Base-by-base conservation (phyloP, 2,113 vertebrate genomes). In the Oncorhynchus mykiss region DNA sequence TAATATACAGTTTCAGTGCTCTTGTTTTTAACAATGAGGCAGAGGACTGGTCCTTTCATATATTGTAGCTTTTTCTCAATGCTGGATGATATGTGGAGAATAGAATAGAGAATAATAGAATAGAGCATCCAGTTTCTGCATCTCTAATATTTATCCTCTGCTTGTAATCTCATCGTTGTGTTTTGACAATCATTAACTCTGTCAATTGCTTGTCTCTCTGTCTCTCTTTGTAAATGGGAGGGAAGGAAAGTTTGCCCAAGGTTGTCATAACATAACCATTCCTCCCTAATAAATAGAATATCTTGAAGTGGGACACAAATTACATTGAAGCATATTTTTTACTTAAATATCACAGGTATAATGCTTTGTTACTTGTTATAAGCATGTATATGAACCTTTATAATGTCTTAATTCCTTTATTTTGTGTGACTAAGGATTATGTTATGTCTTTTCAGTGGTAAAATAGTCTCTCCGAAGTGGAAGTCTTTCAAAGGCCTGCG, bases 401-500 rank as follows among this genome's bases (percentile, higher is more conserved):
- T 6, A 49, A 67, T 48, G 9, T 54, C 2, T 65, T 51, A 25
- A 24, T 66, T 74, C 8, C 20, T 67, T 51, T 57, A 27, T 27
- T 8, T 34, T 14, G 18, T 20, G 74, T 8, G 62, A 57, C 3
- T 25, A 66, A 66, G 62, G 73, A 51, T 12, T 31, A 51, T 72
- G 29, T 51, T 27, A 39, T 8, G 31, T n/a, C 24, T 31, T 71
- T 31, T 73, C 88, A 99, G 97, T 74, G 96, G 96, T 78, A 97
- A 97, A 80, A 92, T 99, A 72, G 96, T 97, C 2, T 99, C 98
- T 54, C 98, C 98, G 2, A 99, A 99, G 86, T 99, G 98, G 98
- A 99, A 99, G 93, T 96, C 97, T 73, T 99, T 99, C 88, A 99
- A 99, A 85, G 98, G 98, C 3, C 93, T 98, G 87, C 92, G 94